Base-by-base conservation (phyloP, 2,888 invertebrate genomes). In the Lepidochrysops patricia region DNA sequence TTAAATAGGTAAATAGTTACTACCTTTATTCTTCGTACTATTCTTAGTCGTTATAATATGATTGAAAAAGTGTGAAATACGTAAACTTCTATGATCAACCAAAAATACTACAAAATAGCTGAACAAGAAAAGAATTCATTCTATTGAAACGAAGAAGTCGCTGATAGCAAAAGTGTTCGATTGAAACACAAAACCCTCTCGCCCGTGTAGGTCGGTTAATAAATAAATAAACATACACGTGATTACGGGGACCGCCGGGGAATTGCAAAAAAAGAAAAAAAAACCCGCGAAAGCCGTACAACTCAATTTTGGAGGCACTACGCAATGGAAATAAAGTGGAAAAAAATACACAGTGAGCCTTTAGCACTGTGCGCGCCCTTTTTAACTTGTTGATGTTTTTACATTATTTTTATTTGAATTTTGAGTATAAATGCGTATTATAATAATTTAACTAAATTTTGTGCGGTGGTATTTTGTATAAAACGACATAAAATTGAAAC, bases 241-340 rank as follows among this genome's bases (percentile, higher is more conserved):
- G 83, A 84, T 85, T 82, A 80, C 79, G 74, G 65, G 68, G 85
- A 82, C 86, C 87, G 85, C 86, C 87, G 72, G 76, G 76, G 75
- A 77, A 78, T 67, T 72, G 70, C 77, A 82, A 84, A 83, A 81
- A 76, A 75, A 62, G 63, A 62, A 71, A 73, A 78, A 72, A 73
- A 54, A 26, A 68, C 65, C 68, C 73, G 76, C 83, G 77, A 80
- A 80, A 79, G 74, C 76, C 76, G 81, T 81, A 88, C 87, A 88
- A 86, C 87, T 88, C 87, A 88, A 88, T 88, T 88, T 88, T 85
- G 87, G 87, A 83, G 82, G 81, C 82, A 74, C 82, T 81, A 66
- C 77, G 75, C 82, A 76, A 72, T 73, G 75, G 75, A 82, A 84
- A 84, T 79, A 84, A 85, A 77, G 69, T 71, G 70, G 70, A 79